Conservation (phyloP, 2,888 invertebrate species). For the Aporophyla nigra region DNA sequence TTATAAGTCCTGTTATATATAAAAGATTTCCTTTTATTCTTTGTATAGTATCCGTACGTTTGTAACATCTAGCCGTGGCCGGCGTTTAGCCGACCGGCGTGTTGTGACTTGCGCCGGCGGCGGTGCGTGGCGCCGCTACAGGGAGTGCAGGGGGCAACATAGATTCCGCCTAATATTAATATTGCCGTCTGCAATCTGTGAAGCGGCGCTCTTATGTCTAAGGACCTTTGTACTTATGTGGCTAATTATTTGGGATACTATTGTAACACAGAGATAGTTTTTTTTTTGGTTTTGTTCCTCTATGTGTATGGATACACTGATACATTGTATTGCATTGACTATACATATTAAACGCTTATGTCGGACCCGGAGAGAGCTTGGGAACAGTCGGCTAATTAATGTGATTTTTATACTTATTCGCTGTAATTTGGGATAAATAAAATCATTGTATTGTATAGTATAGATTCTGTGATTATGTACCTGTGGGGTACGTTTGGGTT, state of each 20-base stretch:
- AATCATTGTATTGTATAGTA: slow-evolving; percentile 78
- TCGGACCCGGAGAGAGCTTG: slow-evolving; percentile 80
- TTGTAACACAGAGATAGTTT: slow-evolving; percentile 82
- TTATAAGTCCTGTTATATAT: slow-evolving; percentile 89
- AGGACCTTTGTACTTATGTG: slow-evolving; percentile 87
- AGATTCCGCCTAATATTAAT: slow-evolving; percentile 90
- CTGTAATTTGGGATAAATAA: slow-evolving; percentile 79
- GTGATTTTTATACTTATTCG: slow-evolving; percentile 88
- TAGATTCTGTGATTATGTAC: slow-evolving; percentile 89
- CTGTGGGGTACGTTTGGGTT: slow-evolving; percentile 82
- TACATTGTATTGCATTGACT: slow-evolving; percentile 75
- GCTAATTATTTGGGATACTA: slow-evolving; percentile 86
- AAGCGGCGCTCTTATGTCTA: slow-evolving; percentile 82
- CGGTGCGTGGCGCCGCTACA: slow-evolving; percentile 81
- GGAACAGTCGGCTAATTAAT: slow-evolving; percentile 83
- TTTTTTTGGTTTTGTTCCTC: slow-evolving; percentile 91
- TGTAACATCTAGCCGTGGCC: slow-evolving; percentile 83
- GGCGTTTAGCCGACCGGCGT: slow-evolving; percentile 68
- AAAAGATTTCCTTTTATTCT: slow-evolving; percentile 88
- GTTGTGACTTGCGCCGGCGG: slow-evolving; percentile 63
- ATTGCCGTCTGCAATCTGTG: slow-evolving; percentile 88
- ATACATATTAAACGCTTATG: slow-evolving; percentile 83
- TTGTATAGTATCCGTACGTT: slow-evolving; percentile 87
- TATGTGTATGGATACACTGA: slow-evolving; percentile 89
- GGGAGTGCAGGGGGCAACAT: slow-evolving; percentile 87